Percentiles rank a stretch among this genome's conserved stretches.
Evolutionary conservation across 2,797 vertebrate genomes (phyloP).

Genomic region (Myotis planiceps): DNA sequence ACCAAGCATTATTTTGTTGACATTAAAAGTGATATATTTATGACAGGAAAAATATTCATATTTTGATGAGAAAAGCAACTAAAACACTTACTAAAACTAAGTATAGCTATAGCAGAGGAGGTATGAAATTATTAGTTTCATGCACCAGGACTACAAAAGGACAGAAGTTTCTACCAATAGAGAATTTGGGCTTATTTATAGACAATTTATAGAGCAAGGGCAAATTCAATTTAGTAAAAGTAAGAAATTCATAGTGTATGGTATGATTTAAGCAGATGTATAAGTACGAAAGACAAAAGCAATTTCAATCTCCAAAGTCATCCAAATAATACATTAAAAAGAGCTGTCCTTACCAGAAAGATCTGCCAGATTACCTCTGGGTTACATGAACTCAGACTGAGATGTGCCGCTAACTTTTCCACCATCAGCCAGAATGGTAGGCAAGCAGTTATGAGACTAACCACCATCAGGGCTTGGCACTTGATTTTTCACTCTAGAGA

Average conservation of each 20-base stretch:
- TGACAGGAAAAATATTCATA: conserved; percentile 20
- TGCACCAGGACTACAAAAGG: neutral
- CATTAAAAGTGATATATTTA: conserved; percentile 46
- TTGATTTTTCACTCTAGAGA: conserved; percentile 45
- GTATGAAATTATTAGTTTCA: neutral
- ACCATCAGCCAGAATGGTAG: conserved; percentile 2
- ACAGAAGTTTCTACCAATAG: conserved; percentile 27
- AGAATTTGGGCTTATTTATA: conserved; percentile 9
- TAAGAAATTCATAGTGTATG: conserved; percentile 2
- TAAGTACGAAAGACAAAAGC: conserved; percentile 55
- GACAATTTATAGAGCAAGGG: neutral
- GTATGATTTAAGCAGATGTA: neutral
- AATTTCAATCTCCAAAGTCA: conserved; percentile 48
- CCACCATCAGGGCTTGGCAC: conserved; percentile 56
- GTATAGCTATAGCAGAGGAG: neutral
- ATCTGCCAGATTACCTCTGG: neutral
- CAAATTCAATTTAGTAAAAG: conserved; percentile 50
- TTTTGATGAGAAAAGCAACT: conserved; percentile 56
- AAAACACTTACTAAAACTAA: neutral
- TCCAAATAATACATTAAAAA: conserved; percentile 21
- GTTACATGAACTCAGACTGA: neutral
- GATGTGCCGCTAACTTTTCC: neutral
- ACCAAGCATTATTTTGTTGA: conserved; percentile 24
- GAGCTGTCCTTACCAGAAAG: conserved; percentile 57
- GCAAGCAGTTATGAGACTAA: neutral